Conservation (phyloP, 2,113 vertebrate genomes). For the human (Homo sapiens) region GRCh38 chr7:105264001-105264500, state of each 20-base stretch:
- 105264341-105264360: slow-evolving; percentile 28
- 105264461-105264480: not conserved
- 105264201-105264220: not conserved
- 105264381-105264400: not conserved
- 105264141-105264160: not conserved
- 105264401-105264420: not conserved
- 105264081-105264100: not conserved
- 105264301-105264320: slow-evolving; percentile 42
- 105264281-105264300: slow-evolving; percentile 35
- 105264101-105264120: not conserved
- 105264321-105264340: slow-evolving; percentile 37
- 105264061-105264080: not conserved
- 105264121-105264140: not conserved
- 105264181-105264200: not conserved
- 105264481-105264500: not conserved
- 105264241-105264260: not conserved
- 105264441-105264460: not conserved
- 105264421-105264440: not conserved
- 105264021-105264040: not conserved
- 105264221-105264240: not conserved
- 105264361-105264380: slow-evolving; percentile 2
- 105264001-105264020: not conserved
- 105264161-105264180: not conserved
- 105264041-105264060: not conserved
- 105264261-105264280: slow-evolving; percentile 30